Evolutionary conservation across 2,888 invertebrate species (phyloP).

Genomic region (Trisateles emortualis): DNA sequence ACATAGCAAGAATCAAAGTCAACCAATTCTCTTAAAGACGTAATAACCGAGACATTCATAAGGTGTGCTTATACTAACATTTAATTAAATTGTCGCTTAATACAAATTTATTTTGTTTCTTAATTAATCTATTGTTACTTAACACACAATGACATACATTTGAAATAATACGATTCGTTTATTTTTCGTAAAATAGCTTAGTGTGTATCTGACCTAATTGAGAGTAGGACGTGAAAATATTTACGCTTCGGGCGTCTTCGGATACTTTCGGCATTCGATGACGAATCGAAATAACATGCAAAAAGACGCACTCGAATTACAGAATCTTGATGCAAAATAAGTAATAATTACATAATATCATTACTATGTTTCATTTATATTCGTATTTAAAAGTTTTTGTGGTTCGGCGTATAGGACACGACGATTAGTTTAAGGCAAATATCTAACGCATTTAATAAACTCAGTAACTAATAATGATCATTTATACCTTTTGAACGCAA

Average conservation of each 20-base stretch:
- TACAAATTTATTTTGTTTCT: not conserved
- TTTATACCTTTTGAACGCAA: too few relatives aligned
- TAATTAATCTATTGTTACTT: not conserved
- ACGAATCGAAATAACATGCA: too few relatives aligned
- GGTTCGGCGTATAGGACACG: too few relatives aligned
- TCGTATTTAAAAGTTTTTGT: too few relatives aligned
- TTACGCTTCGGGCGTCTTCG: constrained; percentile 1
- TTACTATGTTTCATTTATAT: too few relatives aligned
- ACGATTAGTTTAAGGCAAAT: too few relatives aligned
- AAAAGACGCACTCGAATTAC: too few relatives aligned
- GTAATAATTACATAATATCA: too few relatives aligned
- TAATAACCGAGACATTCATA: not conserved
- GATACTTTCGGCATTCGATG: not conserved
- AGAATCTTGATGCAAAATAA: too few relatives aligned
- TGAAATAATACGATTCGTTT: not conserved
- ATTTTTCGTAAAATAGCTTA: not conserved
- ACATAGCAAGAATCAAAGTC: not conserved
- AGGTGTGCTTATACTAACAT: not conserved
- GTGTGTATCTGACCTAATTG: not conserved
- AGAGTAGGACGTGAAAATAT: not conserved
- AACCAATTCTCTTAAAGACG: not conserved
- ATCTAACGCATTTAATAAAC: too few relatives aligned
- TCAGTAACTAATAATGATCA: too few relatives aligned
- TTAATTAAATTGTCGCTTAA: not conserved
- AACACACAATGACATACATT: not conserved